Evolutionary conservation across 2,888 invertebrate genomes (phyloP).

Genomic region (Dendrolimus pini): DNA sequence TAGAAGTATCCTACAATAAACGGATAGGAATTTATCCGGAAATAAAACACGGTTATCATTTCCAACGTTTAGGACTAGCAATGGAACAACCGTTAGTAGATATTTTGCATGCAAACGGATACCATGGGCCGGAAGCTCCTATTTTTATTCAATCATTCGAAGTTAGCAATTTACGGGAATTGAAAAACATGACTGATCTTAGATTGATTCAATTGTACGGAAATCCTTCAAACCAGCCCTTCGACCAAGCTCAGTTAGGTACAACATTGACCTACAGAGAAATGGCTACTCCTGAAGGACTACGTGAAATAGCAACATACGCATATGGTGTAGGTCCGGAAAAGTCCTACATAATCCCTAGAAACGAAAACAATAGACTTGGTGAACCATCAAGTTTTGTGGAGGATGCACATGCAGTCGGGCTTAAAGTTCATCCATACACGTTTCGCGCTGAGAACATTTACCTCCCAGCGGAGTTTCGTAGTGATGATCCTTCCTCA

Average conservation of each 20-base stretch:
- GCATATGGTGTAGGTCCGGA: slow-evolving; percentile 62
- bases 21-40: slow-evolving; percentile 60
- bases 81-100: slow-evolving; percentile 55
- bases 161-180: slow-evolving; percentile 53
- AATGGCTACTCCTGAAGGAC: slow-evolving; percentile 57
- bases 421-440: slow-evolving; percentile 60
- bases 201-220: slow-evolving; percentile 50
- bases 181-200: slow-evolving; percentile 49
- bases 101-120: slow-evolving; percentile 50
- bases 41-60: slow-evolving; percentile 59
- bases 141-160: slow-evolving; percentile 66
- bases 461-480: slow-evolving; percentile 51
- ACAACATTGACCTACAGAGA: slow-evolving; percentile 48
- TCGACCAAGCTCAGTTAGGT: slow-evolving; percentile 41
- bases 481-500: slow-evolving; percentile 29
- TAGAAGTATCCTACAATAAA: slow-evolving; percentile 44
- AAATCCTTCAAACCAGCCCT: slow-evolving; percentile 30
- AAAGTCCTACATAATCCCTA: slow-evolving; percentile 54
- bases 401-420: slow-evolving; percentile 48
- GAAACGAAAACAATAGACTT: slow-evolving; percentile 36
- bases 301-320: slow-evolving; percentile 53
- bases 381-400: slow-evolving; percentile 49
- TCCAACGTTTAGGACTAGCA: slow-evolving; percentile 43
- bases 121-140: slow-evolving; percentile 39
- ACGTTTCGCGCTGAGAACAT: slow-evolving; percentile 60